Percentiles rank a stretch among this genome's conserved stretches.
Conservation (phyloP, 2,113 vertebrate species). For the Trachemys scripta region DNA sequence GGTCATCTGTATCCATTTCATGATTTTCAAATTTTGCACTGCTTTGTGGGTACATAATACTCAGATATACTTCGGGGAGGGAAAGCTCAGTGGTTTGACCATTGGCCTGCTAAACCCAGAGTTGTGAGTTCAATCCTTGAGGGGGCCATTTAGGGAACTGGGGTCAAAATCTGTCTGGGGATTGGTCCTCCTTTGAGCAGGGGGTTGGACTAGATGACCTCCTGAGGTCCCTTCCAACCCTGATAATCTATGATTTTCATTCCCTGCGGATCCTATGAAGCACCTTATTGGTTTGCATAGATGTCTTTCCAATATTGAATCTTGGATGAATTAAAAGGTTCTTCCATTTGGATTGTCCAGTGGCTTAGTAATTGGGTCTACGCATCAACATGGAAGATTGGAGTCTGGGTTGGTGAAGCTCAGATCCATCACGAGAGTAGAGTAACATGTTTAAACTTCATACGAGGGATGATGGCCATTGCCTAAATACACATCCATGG, state of each 20-base stretch:
- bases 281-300: not conserved
- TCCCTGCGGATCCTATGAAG: conserved; percentile 2
- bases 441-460: not conserved
- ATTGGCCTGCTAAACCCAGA: too few relatives aligned
- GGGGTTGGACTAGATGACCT: too few relatives aligned
- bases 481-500: not conserved
- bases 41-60: not conserved
- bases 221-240: too few relatives aligned
- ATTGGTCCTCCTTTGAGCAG: too few relatives aligned
- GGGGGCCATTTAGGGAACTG: too few relatives aligned
- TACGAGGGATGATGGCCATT: not conserved
- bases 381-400: not conserved
- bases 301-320: not conserved
- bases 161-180: too few relatives aligned
- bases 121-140: too few relatives aligned
- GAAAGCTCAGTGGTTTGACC: too few relatives aligned
- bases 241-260: not conserved
- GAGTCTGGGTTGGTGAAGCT: not conserved
- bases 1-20: not conserved
- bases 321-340: not conserved
- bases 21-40: not conserved
- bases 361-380: not conserved
- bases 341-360: not conserved
- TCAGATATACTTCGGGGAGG: not conserved
- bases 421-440: not conserved